Evolutionary conservation across 2,113 vertebrate genomes (phyloP).

Genomic region (Toxotes jaculatrix): DNA sequence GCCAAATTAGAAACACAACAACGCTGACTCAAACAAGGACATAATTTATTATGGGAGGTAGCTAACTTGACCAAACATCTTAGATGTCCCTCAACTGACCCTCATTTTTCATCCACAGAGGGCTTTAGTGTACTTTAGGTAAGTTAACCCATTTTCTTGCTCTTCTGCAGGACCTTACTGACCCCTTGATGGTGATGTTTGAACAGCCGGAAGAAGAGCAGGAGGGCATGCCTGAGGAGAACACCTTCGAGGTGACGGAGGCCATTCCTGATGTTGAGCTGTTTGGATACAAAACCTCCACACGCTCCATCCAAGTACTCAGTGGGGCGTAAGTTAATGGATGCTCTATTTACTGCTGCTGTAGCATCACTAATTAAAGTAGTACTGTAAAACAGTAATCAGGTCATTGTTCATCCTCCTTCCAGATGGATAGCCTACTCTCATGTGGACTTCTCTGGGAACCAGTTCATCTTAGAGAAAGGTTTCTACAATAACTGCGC

Average conservation of each 20-base stretch:
- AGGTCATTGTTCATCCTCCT: not conserved
- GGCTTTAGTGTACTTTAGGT: not conserved
- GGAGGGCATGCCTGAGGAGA: conserved; percentile 79
- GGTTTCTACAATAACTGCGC: conserved; percentile 92
- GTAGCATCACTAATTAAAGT: not conserved
- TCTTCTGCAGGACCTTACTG: conserved; percentile 87
- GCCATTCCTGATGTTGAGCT: conserved; percentile 89
- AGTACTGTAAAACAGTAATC: not conserved
- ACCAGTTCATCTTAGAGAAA: conserved; percentile 95
- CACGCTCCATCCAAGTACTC: conserved; percentile 90
- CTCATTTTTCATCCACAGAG: not conserved
- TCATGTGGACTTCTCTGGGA: conserved; percentile 91
- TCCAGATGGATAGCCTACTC: conserved; percentile 94
- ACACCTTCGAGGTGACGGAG: conserved; percentile 88
- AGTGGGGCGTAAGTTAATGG: conserved; percentile 89
- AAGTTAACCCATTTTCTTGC: not conserved
- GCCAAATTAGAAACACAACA: not conserved
- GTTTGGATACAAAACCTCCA: conserved; percentile 81
- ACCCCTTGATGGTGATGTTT: conserved; percentile 88
- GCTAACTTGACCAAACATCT: not conserved
- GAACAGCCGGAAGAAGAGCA: conserved; percentile 85
- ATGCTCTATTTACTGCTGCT: too few species aligned
- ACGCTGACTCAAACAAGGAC: not conserved
- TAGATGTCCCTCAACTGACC: not conserved
- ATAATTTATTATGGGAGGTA: too few species aligned